phyloP scores from a whole-genome alignment of 2,113 vertebrate species.

The Chitala chitala region DNA sequence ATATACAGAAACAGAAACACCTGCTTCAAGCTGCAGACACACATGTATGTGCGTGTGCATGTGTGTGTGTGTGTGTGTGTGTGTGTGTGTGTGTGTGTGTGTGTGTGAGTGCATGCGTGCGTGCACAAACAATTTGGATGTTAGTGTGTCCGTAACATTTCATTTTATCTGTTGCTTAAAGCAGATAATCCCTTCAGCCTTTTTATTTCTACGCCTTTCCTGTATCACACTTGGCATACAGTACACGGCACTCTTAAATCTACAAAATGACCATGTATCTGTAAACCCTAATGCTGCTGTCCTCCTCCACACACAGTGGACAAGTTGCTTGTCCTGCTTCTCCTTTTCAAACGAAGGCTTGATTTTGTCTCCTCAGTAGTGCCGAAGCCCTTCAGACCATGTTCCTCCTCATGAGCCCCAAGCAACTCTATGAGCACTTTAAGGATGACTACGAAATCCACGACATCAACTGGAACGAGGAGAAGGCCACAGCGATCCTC shows the following conservation, averaged over 20 bases:
- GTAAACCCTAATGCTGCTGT: too few species aligned
- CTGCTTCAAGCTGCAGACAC: constrained; percentile 7
- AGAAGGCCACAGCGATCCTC: constrained; percentile 85
- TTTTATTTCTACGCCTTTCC: neutral
- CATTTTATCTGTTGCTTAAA: neutral
- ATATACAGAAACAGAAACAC: constrained; percentile 18
- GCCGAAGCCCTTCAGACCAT: constrained; percentile 95
- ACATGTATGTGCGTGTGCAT: neutral
- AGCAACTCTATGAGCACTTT: constrained; percentile 94
- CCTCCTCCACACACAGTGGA: too few species aligned
- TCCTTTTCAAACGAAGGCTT: neutral
- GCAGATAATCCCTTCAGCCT: neutral
- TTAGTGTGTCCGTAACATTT: too few species aligned
- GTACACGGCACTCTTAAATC: too few species aligned
- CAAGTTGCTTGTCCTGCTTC: neutral
- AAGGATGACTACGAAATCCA: constrained; percentile 96
- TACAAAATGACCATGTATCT: too few species aligned
- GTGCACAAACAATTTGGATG: too few species aligned
- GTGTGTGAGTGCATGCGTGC: too few species aligned
- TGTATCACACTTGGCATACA: too few species aligned
- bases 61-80: too few species aligned
- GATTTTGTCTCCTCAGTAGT: constrained; percentile 56
- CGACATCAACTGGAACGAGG: constrained; percentile 95
- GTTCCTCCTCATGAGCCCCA: constrained; percentile 96
- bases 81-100: too few species aligned